A percentile compares a stretch with the other conserved stretches of the same genome.
Evolutionary conservation across 1,140 invertebrate species (phyloP).

Genomic region (Pteromalus puparum): DNA sequence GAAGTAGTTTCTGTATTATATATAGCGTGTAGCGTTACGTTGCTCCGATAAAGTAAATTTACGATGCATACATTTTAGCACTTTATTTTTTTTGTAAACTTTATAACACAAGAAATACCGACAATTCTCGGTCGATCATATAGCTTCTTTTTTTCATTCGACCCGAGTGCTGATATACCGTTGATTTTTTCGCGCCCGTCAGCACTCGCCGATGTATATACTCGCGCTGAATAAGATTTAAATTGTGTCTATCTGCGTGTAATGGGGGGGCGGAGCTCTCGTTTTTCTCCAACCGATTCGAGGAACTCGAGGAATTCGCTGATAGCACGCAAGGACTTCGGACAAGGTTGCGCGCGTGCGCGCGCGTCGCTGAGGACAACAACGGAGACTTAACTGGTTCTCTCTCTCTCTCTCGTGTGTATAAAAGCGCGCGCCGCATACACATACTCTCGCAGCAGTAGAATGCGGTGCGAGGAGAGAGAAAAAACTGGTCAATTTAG

Average conservation of each 20-base stretch:
- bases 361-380: neutral
- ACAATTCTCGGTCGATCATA: no score
- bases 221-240: neutral
- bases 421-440: neutral
- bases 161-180: no score
- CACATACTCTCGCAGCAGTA: neutral
- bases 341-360: slow-evolving; percentile 1
- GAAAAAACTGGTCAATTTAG: slow-evolving; percentile 8
- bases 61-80: no score
- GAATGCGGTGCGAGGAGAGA: neutral
- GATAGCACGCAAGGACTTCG: slow-evolving; percentile 39
- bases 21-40: no score
- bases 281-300: slow-evolving; percentile 22
- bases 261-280: neutral
- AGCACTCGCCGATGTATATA: neutral
- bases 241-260: neutral
- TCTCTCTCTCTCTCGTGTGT: slow-evolving; percentile 1
- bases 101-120: no score
- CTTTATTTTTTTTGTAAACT: no score
- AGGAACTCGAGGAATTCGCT: slow-evolving; percentile 34
- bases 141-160: no score
- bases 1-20: no score
- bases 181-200: neutral
- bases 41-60: no score
- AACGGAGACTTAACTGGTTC: slow-evolving; percentile 18